Percentiles rank a stretch among this genome's conserved stretches.
Evolutionary conservation across 2,797 vertebrate genomes (phyloP).

Genomic region (Acanthiza pusilla): DNA sequence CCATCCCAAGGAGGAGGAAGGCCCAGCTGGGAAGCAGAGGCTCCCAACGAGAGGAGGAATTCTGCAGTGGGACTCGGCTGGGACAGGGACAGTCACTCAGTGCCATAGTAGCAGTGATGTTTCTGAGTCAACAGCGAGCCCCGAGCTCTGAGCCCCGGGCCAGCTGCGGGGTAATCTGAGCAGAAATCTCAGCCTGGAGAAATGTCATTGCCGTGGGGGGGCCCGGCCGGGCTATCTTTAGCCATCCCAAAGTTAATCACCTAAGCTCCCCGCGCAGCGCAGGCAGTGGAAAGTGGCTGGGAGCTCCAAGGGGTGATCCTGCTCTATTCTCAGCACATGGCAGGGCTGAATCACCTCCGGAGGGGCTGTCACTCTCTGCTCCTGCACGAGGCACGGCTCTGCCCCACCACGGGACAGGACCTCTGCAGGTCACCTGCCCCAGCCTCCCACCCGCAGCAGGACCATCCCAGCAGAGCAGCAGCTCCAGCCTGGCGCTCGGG

Average conservation of each 20-base stretch:
- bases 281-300: conserved; percentile 35
- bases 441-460: neutral
- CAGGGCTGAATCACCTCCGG: neutral
- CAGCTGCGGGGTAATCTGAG: conserved; percentile 45
- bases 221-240: conserved; percentile 31
- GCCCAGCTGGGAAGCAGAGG: neutral
- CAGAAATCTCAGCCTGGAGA: neutral
- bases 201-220: neutral
- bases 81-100: neutral
- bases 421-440: neutral
- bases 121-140: conserved; percentile 23
- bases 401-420: neutral
- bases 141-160: neutral
- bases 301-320: conserved; percentile 37
- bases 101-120: conserved; percentile 30
- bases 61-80: neutral
- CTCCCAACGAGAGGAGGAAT: neutral
- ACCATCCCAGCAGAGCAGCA: neutral
- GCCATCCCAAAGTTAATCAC: neutral
- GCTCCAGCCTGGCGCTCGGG: neutral
- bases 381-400: neutral
- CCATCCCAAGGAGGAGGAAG: neutral
- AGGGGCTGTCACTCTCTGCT: neutral
- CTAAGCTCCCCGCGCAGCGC: neutral
- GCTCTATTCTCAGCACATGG: neutral